A percentile compares a stretch with the other conserved stretches of the same genome.
Evolutionary conservation across 2,888 invertebrate species (phyloP).

Genomic region (Ichneumon xanthorius): DNA sequence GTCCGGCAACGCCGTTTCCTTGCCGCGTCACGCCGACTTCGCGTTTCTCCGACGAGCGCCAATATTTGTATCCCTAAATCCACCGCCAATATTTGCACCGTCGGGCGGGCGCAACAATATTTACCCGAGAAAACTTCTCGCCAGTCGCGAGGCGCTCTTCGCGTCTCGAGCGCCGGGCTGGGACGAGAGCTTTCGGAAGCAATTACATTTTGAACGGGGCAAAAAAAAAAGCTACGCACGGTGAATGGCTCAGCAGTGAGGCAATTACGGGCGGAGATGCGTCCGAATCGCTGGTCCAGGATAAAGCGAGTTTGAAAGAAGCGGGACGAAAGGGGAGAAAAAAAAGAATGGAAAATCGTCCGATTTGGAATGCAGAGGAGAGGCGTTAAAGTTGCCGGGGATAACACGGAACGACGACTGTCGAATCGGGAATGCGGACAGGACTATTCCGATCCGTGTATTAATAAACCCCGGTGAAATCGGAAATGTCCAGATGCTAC

Average conservation of each 20-base stretch:
- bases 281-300: background rate
- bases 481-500: conserved; percentile 3
- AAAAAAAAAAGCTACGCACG: conserved; percentile 7
- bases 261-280: conserved; percentile 27
- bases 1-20: conserved; percentile 34
- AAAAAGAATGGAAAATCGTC: background rate
- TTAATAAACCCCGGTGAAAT: conserved; percentile 4
- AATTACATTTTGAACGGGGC: conserved; percentile 26
- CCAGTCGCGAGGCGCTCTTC: conserved; percentile 30
- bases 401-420: background rate
- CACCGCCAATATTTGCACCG: conserved; percentile 74
- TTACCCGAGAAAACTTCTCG: conserved; percentile 66
- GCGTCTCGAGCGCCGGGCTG: background rate
- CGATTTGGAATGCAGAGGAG: conserved; percentile 32
- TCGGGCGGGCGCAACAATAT: conserved; percentile 61
- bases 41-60: conserved; percentile 70
- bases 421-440: background rate
- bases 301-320: background rate
- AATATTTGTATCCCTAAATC: conserved; percentile 77
- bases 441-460: background rate
- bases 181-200: conserved; percentile 20
- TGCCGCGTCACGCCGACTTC: conserved; percentile 20
- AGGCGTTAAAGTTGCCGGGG: background rate
- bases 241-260: conserved; percentile 14
- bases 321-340: background rate